Base-by-base conservation (phyloP, 2,888 invertebrate species). In the Labia minor region DNA sequence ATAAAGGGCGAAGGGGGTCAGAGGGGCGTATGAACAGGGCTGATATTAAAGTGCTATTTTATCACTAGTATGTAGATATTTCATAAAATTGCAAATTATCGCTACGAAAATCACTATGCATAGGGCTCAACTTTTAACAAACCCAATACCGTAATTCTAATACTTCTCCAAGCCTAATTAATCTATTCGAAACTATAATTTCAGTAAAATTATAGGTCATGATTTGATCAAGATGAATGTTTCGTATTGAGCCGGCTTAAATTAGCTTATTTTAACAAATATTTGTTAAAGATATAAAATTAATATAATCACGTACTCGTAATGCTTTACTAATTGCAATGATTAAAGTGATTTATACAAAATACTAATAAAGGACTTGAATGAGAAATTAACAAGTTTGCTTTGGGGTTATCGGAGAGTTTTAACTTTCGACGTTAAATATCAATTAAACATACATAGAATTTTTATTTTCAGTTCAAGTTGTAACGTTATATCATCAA, bases 21-120 rank as follows among this genome's bases (percentile, higher is more conserved):
- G 33, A 49, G 49, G 49, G 49, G 49, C 14, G 49, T 14, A 49
- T 49, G 49, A 14, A 49, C 49, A 49, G 49, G 49, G 49, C 16
- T 49, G 49, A 49, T 49, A 49, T 49, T 49, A 49, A 49, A 49
- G 49, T 49, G 49, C 49, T 49, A 49, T 49, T 49, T 49, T 49
- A 49, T 49, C 49, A 49, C 49, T 14, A 49, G 49, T 16, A 16
- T 49, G 49, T 49, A 49, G 49, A 49, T 49, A 49, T 49, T 49
- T 49, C 49, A 49, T 49, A 49, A n/a, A 33, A 49, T 49, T 49
- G 49, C 49, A 49, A 49, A 49, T 49, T 49, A 49, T 49, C 49
- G 14, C 49, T n/a, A 16, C 8, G 49, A 49, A 49, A 49, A 49
- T 49, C 49, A 16, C 49, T 49, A 49, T 49, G n/a, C 49, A 49